These are phyloP conservation scores for Heterohyrax brucei DNA, from an alignment of 2,797 vertebrate genomes.

Conservation along the genomic window DNA sequence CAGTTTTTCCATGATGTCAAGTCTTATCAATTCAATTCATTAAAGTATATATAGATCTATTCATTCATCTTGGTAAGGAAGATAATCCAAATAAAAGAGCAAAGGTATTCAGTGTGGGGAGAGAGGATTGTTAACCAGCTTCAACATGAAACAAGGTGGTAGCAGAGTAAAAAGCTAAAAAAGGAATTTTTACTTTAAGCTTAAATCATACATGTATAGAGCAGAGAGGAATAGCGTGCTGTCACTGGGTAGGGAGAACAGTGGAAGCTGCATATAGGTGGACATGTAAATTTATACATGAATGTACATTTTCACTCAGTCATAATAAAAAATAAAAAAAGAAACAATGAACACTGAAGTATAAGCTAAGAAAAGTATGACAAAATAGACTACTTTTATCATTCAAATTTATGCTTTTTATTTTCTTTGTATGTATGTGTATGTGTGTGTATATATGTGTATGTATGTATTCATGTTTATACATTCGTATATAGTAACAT, in stretches of 20 bases:
- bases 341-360: background rate
- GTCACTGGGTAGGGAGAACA: too few species aligned
- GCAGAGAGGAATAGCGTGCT: too few species aligned
- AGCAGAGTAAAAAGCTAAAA: background rate
- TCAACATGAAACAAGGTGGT: background rate
- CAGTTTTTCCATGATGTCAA: background rate
- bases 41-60: background rate
- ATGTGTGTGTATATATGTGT: background rate
- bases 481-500: too few species aligned
- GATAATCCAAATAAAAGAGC: background rate
- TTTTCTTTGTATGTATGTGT: background rate
- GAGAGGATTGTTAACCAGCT: background rate
- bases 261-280: too few species aligned
- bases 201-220: too few species aligned
- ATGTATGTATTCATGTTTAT: too few species aligned
- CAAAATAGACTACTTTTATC: background rate
- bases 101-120: background rate
- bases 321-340: background rate
- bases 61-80: background rate
- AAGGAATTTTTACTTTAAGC: background rate
- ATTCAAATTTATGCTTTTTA: background rate
- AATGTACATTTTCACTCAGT: too few species aligned
- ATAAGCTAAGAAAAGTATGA: background rate
- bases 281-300: too few species aligned
- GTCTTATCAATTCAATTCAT: slow-evolving; percentile 22